These are phyloP conservation scores for Neoarius graeffei DNA, from an alignment of 2,113 vertebrate genomes.

Conservation along the genomic window DNA sequence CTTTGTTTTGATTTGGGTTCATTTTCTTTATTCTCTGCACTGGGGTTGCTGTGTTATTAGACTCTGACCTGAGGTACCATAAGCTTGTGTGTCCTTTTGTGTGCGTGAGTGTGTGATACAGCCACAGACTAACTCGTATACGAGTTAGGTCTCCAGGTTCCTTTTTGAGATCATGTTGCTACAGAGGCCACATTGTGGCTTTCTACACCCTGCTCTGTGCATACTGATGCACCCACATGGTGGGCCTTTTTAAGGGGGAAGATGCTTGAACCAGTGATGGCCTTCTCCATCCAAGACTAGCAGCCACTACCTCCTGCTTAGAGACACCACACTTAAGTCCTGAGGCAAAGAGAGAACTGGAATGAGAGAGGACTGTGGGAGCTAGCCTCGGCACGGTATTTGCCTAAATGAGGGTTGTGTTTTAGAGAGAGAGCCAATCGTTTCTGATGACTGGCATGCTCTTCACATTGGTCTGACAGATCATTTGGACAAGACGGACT, in stretches of 20 bases:
- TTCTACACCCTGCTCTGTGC: conserved; percentile 16
- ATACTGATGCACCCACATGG: conserved; percentile 31
- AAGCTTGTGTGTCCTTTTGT: conserved; percentile 46
- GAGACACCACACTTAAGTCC: conserved; percentile 30
- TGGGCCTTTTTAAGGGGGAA: conserved; percentile 20
- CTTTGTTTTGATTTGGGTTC: conserved; percentile 47
- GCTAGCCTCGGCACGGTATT: conserved; percentile 24
- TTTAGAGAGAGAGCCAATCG: conserved; percentile 35
- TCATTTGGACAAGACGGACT: conserved; percentile 20
- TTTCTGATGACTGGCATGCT: conserved; percentile 33
- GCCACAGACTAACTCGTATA: conserved; percentile 27
- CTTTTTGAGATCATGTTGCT: conserved; percentile 39
- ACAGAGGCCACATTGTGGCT: conserved; percentile 41
- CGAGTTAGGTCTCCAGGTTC: conserved; percentile 39
- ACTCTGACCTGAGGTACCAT: conserved; percentile 63
- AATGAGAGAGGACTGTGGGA: conserved; percentile 14
- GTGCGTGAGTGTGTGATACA: conserved; percentile 22
- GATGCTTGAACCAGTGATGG: conserved; percentile 27
- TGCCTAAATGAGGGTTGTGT: conserved; percentile 1
- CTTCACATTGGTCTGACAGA: conserved; percentile 13
- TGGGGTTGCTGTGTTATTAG: conserved; percentile 61
- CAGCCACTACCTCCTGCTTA: conserved; percentile 41
- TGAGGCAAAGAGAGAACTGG: conserved; percentile 24
- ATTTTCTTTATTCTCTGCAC: conserved; percentile 56
- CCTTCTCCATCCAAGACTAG: conserved; percentile 42